These are phyloP conservation scores for Hirtodrosophila duncani DNA, from an alignment of 2,888 invertebrate genomes.

Conservation along the genomic window DNA sequence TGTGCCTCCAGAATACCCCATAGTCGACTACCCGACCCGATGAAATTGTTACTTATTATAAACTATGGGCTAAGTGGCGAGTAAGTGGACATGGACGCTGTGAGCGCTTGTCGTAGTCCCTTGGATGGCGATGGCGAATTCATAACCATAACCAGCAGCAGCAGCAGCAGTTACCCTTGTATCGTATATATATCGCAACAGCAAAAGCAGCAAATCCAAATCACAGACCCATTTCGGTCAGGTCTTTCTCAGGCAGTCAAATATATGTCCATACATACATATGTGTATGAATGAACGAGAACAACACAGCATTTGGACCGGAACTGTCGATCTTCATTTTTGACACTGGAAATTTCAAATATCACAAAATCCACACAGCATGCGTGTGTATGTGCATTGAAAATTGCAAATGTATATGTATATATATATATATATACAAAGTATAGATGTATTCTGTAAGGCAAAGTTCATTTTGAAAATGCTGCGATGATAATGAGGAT, in stretches of 20 bases:
- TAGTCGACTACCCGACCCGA: too few species aligned
- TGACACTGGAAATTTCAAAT: conserved; percentile 54
- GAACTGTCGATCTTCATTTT: conserved; percentile 74
- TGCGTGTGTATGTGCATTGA: conserved; percentile 2
- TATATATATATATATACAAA: neutral
- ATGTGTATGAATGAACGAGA: conserved; percentile 6
- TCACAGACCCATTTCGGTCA: conserved; percentile 9
- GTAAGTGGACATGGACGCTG: conserved; percentile 37
- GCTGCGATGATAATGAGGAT: conserved; percentile 26
- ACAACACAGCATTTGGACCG: conserved; percentile 53
- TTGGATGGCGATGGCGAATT: conserved; percentile 33
- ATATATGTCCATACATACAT: conserved; percentile 5
- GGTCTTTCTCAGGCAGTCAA: conserved; percentile 24
- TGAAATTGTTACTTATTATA: too few species aligned
- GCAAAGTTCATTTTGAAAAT: conserved; percentile 23
- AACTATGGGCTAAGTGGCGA: too few species aligned
- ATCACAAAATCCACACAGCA: conserved; percentile 1
- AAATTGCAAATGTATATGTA: conserved; percentile 26
- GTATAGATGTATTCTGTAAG: conserved; percentile 8
- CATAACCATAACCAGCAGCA: too few species aligned
- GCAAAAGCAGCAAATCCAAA: conserved; percentile 1
- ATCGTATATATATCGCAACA: conserved; percentile 1
- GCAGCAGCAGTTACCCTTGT: conserved; percentile 33
- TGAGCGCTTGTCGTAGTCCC: conserved; percentile 45
- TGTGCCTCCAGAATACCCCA: too few species aligned